These are phyloP conservation scores for Cheilosia impressa DNA, from an alignment of 2,888 invertebrate species.

Conservation along the genomic window DNA sequence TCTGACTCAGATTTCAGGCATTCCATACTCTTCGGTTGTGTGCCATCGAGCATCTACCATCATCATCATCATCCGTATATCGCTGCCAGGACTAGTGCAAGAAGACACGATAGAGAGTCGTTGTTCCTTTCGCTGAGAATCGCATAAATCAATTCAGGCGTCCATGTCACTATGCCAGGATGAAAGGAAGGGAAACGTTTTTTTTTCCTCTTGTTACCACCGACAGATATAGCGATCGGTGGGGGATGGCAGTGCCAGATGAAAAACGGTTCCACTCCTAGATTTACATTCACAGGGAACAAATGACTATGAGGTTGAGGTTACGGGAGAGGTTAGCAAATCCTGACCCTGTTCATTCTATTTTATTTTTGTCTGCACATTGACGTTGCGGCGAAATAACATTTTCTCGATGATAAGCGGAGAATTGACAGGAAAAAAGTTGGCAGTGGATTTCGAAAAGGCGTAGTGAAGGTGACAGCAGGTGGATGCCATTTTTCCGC, in stretches of 20 bases:
- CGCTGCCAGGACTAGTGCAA: conserved; percentile 8
- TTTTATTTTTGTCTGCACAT: conserved; percentile 7
- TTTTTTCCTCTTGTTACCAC: background rate
- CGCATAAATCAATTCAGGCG: conserved; percentile 73
- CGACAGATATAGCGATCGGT: conserved; percentile 22
- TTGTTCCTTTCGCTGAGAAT: conserved; percentile 55
- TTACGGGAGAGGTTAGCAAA: conserved; percentile 11
- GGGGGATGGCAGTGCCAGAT: conserved; percentile 19
- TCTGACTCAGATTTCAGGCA: conserved; percentile 69
- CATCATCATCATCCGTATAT: background rate
- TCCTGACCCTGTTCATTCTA: conserved; percentile 26
- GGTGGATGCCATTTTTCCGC: background rate
- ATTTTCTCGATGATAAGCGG: conserved; percentile 55
- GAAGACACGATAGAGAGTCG: conserved; percentile 40
- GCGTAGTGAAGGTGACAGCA: conserved; percentile 36
- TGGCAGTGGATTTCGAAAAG: conserved; percentile 50
- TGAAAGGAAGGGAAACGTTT: conserved; percentile 24
- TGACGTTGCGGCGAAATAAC: conserved; percentile 16
- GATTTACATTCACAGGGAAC: conserved; percentile 60
- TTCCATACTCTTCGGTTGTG: conserved; percentile 37
- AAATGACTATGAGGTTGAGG: conserved; percentile 56
- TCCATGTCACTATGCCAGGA: conserved; percentile 69
- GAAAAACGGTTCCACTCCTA: conserved; percentile 58
- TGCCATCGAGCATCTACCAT: background rate
- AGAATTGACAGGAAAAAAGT: conserved; percentile 48